phyloP scores from a whole-genome alignment of 2,113 vertebrate species.

The Oplegnathus fasciatus region DNA sequence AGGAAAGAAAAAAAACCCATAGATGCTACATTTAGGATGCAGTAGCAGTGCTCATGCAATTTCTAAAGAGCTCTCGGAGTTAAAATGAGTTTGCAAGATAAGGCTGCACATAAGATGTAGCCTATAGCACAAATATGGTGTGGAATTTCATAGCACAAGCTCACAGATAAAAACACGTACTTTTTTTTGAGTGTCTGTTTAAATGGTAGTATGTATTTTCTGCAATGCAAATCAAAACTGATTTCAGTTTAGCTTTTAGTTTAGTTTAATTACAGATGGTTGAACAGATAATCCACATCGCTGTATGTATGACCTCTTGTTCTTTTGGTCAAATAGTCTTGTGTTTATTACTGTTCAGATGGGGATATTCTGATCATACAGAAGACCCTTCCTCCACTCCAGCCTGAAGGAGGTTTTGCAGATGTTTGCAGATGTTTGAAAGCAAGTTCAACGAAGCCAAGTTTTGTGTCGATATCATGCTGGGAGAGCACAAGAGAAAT shows the following conservation, averaged over 20 bases:
- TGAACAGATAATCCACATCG: neutral
- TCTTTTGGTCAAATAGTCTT: neutral
- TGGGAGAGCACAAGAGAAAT: conserved; percentile 44
- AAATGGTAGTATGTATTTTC: neutral
- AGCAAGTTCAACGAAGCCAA: conserved; percentile 19
- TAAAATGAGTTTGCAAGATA: conserved; percentile 54
- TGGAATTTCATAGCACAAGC: conserved; percentile 17
- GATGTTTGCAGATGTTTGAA: conserved; percentile 42
- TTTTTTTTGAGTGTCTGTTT: neutral
- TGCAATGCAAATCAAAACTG: neutral
- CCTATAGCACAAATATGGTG: conserved; percentile 28
- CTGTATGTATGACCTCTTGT: neutral
- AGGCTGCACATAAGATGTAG: conserved; percentile 35
- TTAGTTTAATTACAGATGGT: conserved; percentile 2
- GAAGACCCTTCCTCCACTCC: neutral
- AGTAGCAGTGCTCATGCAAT: conserved; percentile 38
- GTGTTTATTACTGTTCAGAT: conserved; percentile 10
- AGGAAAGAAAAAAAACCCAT: conserved; percentile 46
- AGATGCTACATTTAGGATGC: conserved; percentile 54
- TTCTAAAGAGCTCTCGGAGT: conserved; percentile 49
- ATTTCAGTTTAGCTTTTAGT: neutral
- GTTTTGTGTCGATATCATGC: conserved; percentile 41
- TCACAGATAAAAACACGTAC: conserved; percentile 15
- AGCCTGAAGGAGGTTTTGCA: conserved; percentile 36
- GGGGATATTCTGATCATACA: neutral